Percentiles rank a stretch among this genome's conserved stretches.
phyloP scores from a whole-genome alignment of 2,888 invertebrate genomes.

The Bugula neritina region DNA sequence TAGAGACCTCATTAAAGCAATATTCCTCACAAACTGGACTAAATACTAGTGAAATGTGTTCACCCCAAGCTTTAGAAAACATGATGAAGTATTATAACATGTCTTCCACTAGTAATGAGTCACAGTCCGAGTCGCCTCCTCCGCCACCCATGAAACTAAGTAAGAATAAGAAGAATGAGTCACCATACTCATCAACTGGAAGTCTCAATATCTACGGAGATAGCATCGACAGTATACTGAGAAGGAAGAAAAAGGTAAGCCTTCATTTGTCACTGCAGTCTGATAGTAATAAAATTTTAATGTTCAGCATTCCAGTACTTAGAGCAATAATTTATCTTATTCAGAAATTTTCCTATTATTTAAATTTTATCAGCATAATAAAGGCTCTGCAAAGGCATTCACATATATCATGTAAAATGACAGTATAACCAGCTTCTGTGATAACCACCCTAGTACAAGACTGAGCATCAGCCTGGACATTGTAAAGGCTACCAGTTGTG shows the following conservation, averaged over 20 bases:
- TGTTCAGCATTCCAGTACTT: too few relatives aligned
- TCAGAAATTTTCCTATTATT: too few relatives aligned
- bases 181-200: constrained; percentile 20
- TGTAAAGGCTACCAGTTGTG: too few relatives aligned
- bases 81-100: constrained; percentile 23
- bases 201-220: constrained; percentile 20
- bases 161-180: constrained; percentile 6
- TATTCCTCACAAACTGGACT: background rate
- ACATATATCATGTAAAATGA: too few relatives aligned
- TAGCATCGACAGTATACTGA: constrained; percentile 3
- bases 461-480: too few relatives aligned
- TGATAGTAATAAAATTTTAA: too few relatives aligned
- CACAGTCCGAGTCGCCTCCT: background rate
- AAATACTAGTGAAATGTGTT: constrained; percentile 14
- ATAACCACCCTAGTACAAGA: too few relatives aligned
- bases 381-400: too few relatives aligned
- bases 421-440: too few relatives aligned
- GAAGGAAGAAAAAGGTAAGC: constrained; percentile 17
- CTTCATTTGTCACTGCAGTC: too few relatives aligned
- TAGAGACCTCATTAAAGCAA: constrained; percentile 21
- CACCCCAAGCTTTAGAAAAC: constrained; percentile 5
- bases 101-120: background rate
- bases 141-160: background rate
- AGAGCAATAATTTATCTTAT: too few relatives aligned
- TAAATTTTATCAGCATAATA: too few relatives aligned